These are phyloP conservation scores for Phoenoteleia sp. DNA, from an alignment of 2,888 invertebrate species.

Conservation along the genomic window DNA sequence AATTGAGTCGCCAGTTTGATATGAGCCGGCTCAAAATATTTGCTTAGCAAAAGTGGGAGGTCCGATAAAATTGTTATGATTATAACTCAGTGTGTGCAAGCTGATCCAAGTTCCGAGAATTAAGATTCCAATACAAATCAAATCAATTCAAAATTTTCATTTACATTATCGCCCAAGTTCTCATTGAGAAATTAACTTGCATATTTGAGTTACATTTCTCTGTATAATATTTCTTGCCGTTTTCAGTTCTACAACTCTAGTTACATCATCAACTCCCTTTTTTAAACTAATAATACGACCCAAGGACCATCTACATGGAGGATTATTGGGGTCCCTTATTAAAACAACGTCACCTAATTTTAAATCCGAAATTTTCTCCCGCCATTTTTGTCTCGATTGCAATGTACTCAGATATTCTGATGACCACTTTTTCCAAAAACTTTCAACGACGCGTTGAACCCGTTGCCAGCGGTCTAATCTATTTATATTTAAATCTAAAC, in stretches of 20 bases:
- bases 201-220: background rate
- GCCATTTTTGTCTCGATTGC: slow-evolving; percentile 75
- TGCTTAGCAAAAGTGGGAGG: too few relatives aligned
- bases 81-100: too few relatives aligned
- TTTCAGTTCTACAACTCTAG: background rate
- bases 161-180: too few relatives aligned
- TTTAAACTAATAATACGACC: background rate
- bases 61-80: too few relatives aligned
- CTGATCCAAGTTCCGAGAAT: too few relatives aligned
- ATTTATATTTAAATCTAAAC: slow-evolving; percentile 50
- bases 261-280: background rate
- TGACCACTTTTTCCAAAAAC: slow-evolving; percentile 72
- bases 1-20: too few relatives aligned
- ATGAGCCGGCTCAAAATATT: too few relatives aligned
- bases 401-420: slow-evolving; percentile 74
- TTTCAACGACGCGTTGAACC: slow-evolving; percentile 29
- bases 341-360: slow-evolving; percentile 12
- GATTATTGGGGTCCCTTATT: background rate
- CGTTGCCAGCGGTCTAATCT: slow-evolving; percentile 69
- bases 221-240: background rate
- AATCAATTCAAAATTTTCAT: too few relatives aligned
- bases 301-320: slow-evolving; percentile 22
- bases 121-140: too few relatives aligned
- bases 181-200: background rate
- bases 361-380: background rate